phyloP scores from a whole-genome alignment of 2,113 vertebrate species.

The Eretmochelys imbricata region DNA sequence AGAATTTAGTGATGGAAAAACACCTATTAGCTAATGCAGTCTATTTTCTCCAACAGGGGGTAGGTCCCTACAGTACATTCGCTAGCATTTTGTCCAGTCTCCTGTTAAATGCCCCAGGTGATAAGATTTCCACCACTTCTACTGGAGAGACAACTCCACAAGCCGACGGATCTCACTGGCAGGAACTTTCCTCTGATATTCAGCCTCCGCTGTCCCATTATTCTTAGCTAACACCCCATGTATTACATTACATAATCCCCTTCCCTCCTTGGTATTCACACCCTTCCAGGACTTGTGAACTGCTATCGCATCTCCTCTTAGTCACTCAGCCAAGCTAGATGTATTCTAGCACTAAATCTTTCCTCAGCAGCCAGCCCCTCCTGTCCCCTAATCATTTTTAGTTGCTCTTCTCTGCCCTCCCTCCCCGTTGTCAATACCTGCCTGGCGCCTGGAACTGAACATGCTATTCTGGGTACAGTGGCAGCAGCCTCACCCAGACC shows the following conservation, averaged over 20 bases:
- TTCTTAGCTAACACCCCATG: not conserved
- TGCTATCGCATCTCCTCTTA: not conserved
- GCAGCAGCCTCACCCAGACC: not conserved
- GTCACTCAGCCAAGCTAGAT: not conserved
- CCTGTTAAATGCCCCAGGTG: not conserved
- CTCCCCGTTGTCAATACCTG: not conserved
- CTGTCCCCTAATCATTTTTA: not conserved
- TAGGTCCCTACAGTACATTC: not conserved
- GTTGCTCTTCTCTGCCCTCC: not conserved
- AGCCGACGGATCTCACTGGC: not conserved
- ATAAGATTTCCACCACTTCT: not conserved
- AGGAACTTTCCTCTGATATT: not conserved
- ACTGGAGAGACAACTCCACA: not conserved
- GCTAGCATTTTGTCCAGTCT: not conserved
- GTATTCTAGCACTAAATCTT: not conserved
- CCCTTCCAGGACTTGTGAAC: not conserved
- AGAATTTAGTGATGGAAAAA: not conserved
- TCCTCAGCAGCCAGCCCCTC: not conserved
- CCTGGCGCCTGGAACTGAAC: not conserved
- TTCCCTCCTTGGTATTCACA: not conserved
- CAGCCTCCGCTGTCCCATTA: not conserved
- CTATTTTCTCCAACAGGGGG: rapidly evolving
- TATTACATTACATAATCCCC: not conserved
- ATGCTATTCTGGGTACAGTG: not conserved
- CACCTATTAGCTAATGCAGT: rapidly evolving